Percentiles rank a stretch among this genome's conserved stretches.
phyloP scores from a whole-genome alignment of 2,797 vertebrate species.

The Sparidentex hasta region DNA sequence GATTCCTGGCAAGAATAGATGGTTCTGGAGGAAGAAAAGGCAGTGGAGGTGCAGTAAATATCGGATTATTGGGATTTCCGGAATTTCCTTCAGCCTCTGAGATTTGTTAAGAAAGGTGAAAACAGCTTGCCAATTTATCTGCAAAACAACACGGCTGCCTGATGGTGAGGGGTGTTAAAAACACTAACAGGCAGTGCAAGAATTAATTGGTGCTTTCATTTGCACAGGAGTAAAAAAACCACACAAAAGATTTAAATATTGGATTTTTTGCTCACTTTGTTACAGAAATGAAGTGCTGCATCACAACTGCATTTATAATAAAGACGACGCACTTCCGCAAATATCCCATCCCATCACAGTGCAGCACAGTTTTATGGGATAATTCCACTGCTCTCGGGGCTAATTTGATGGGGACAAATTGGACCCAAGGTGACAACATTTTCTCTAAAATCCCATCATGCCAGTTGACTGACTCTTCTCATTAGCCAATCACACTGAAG shows the following conservation, averaged over 20 bases:
- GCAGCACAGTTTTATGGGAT: conserved; percentile 58
- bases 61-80: conserved; percentile 68
- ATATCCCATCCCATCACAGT: conserved; percentile 46
- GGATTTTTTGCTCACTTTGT: conserved; percentile 24
- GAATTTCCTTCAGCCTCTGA: conserved; percentile 45
- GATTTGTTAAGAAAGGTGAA: conserved; percentile 63
- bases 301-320: conserved; percentile 41
- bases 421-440: conserved; percentile 77
- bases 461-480: conserved; percentile 76
- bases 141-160: conserved; percentile 41
- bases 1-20: conserved; percentile 79
- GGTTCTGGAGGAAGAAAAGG: conserved; percentile 61
- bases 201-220: conserved; percentile 58
- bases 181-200: background rate
- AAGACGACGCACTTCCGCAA: conserved; percentile 51
- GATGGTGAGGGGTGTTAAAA: conserved; percentile 13
- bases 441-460: conserved; percentile 79
- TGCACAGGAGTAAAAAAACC: background rate
- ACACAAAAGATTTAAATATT: conserved; percentile 14
- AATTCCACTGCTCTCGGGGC: conserved; percentile 57
- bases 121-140: conserved; percentile 52
- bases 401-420: conserved; percentile 76
- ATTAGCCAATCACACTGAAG: conserved; percentile 80
- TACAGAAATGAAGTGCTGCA: conserved; percentile 13
- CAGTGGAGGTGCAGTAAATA: conserved; percentile 59